Evolutionary conservation across 2,113 vertebrate genomes (phyloP).

Genomic region (Ptilonorhynchus violaceus): DNA sequence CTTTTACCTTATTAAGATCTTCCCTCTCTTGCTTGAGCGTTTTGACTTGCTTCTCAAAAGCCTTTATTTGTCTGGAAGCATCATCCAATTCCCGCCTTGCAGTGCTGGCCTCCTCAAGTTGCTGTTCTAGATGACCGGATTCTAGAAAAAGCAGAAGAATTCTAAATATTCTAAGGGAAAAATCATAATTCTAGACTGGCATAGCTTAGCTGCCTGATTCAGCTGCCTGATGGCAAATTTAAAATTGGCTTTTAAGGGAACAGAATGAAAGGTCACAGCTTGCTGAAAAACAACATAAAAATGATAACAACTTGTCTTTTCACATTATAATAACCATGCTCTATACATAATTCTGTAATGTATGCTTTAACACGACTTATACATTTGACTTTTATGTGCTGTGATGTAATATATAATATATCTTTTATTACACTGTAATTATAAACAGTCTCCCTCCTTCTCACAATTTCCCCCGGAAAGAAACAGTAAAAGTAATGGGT

Average conservation of each 20-base stretch:
- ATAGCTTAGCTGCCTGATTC: neutral
- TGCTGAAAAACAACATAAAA: neutral
- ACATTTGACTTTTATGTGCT: neutral
- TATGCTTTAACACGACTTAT: neutral
- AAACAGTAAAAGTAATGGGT: neutral
- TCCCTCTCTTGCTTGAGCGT: constrained; percentile 85
- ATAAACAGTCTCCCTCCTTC: neutral
- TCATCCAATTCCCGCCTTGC: constrained; percentile 87
- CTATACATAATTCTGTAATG: neutral
- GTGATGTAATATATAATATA: neutral
- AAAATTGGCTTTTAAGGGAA: neutral
- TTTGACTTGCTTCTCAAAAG: constrained; percentile 91
- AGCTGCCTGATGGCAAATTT: no score
- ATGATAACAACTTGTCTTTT: neutral
- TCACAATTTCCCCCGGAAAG: neutral
- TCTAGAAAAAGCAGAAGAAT: constrained; percentile 73
- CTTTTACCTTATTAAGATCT: constrained; percentile 90
- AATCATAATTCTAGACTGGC: neutral
- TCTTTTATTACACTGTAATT: neutral
- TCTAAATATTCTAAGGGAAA: neutral
- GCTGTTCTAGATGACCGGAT: constrained; percentile 86
- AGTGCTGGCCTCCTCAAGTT: constrained; percentile 86
- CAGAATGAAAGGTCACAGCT: neutral
- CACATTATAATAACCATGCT: neutral
- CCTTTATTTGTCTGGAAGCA: constrained; percentile 87